Conservation (phyloP, 2,888 invertebrate genomes). For the Crepidodera aurea region DNA sequence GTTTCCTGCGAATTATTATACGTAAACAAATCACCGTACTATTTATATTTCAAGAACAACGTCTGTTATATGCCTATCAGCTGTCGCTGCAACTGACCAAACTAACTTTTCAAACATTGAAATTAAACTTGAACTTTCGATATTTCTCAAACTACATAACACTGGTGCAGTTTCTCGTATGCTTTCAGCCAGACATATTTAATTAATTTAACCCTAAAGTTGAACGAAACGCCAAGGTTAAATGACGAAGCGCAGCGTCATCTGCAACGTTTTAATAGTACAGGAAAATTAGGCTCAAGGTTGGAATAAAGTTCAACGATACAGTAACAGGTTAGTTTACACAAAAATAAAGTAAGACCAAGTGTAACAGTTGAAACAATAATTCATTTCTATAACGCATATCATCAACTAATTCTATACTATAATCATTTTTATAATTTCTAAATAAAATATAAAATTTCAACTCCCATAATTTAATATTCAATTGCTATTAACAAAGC, state of each 20-base stretch:
- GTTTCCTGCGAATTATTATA: not conserved
- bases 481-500: too few species aligned
- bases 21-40: not conserved
- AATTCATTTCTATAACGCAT: too few species aligned
- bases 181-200: slow-evolving; percentile 38
- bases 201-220: slow-evolving; percentile 45
- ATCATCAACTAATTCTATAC: too few species aligned
- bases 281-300: slow-evolving; percentile 6
- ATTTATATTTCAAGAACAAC: not conserved
- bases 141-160: slow-evolving; percentile 28
- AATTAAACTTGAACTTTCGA: slow-evolving; percentile 32
- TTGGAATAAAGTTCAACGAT: not conserved
- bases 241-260: slow-evolving; percentile 36
- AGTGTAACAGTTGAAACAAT: too few species aligned
- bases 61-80: slow-evolving; percentile 5
- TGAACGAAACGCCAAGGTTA: slow-evolving; percentile 43
- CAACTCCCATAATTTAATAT: too few species aligned
- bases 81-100: slow-evolving; percentile 25
- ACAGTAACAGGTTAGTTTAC: too few species aligned
- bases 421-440: too few species aligned
- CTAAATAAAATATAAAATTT: too few species aligned
- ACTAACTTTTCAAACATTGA: slow-evolving; percentile 28
- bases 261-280: slow-evolving; percentile 26
- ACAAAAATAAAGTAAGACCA: too few species aligned
- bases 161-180: slow-evolving; percentile 29